Evolutionary conservation across 1,140 invertebrate species (phyloP).

Genomic region (Zaprionus taronus): DNA sequence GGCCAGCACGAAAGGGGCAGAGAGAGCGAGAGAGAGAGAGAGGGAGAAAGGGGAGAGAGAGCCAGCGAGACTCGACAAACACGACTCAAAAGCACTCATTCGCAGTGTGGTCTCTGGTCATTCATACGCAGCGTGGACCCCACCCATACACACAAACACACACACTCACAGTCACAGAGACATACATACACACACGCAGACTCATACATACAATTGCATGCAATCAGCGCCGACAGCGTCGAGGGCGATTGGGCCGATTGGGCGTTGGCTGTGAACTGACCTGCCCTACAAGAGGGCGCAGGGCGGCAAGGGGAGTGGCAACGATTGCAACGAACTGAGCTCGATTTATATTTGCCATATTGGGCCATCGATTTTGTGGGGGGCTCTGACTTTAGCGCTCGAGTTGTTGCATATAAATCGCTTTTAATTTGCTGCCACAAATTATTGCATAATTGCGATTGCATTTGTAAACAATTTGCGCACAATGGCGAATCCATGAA

Average conservation of each 20-base stretch:
- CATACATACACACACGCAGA: background rate
- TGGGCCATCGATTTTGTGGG: conserved; percentile 64
- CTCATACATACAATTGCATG: conserved; percentile 67
- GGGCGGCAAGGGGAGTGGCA: background rate
- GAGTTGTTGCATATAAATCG: conserved; percentile 65
- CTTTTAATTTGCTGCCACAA: conserved; percentile 76
- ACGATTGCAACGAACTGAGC: background rate
- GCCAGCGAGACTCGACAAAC: conserved; percentile 29
- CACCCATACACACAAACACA: conserved; percentile 32
- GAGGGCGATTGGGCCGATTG: conserved; percentile 44
- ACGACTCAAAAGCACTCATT: conserved; percentile 77
- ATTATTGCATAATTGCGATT: conserved; percentile 80
- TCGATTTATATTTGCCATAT: conserved; percentile 73
- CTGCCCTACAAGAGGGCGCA: conserved; percentile 35
- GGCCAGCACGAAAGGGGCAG: conserved; percentile 23
- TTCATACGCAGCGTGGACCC: conserved; percentile 73
- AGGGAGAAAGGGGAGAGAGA: conserved; percentile 3
- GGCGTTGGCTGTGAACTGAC: conserved; percentile 71
- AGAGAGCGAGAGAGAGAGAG: conserved; percentile 11
- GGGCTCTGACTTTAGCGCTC: background rate
- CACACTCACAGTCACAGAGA: conserved; percentile 31
- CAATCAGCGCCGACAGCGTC: conserved; percentile 61
- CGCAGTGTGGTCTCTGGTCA: conserved; percentile 79
- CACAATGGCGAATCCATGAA: conserved; percentile 55
- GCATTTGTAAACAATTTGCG: conserved; percentile 79